phyloP scores from a whole-genome alignment of 2,888 invertebrate species.

The Drosophila greeni region DNA sequence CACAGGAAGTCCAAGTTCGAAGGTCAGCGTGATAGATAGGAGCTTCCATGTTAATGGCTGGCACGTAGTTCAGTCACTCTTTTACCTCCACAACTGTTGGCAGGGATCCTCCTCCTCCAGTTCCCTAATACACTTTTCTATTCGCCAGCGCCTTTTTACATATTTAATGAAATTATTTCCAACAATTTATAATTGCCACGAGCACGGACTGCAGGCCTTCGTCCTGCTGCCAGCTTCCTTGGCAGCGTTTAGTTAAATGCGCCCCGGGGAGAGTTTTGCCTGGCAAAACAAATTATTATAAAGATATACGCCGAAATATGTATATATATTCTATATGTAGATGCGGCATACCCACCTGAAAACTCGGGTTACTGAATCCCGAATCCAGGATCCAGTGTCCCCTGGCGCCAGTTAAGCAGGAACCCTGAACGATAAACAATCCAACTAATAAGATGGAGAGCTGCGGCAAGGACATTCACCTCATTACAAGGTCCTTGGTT shows the following conservation, averaged over 20 bases:
- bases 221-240: conserved; percentile 10
- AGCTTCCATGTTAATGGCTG: conserved; percentile 59
- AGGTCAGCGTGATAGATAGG: conserved; percentile 17
- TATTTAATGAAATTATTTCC: conserved; percentile 74
- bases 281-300: conserved; percentile 62
- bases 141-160: conserved; percentile 68
- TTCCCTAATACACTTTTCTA: conserved; percentile 54
- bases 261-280: conserved; percentile 66
- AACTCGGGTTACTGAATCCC: not conserved
- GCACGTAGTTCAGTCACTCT: conserved; percentile 29
- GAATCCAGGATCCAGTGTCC: conserved; percentile 9
- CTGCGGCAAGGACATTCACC: not conserved
- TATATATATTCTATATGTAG: conserved; percentile 9
- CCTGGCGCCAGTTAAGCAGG: conserved; percentile 24
- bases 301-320: conserved; percentile 46
- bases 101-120: conserved; percentile 26
- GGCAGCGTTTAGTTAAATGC: conserved; percentile 65
- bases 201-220: conserved; percentile 36
- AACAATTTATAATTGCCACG: conserved; percentile 73
- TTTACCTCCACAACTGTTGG: conserved; percentile 5
- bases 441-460: conserved; percentile 12
- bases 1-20: conserved; percentile 63
- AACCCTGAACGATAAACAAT: conserved; percentile 20
- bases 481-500: conserved; percentile 1
- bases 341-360: conserved; percentile 13